These are phyloP conservation scores for Hetaerina americana DNA, from an alignment of 1,140 invertebrate genomes.

Conservation along the genomic window DNA sequence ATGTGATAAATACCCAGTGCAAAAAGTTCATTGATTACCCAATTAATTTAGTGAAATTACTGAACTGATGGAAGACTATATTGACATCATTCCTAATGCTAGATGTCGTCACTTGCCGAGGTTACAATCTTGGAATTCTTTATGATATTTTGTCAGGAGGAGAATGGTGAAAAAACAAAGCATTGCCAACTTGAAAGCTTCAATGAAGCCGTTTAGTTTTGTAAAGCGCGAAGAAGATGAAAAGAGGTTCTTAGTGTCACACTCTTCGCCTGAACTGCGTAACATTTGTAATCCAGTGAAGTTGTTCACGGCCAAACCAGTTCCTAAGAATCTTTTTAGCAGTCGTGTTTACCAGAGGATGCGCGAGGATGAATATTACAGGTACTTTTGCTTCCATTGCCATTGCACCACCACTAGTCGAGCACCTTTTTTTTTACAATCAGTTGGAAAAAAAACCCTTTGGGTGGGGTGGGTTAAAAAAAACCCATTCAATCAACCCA, in stretches of 20 bases:
- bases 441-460: too few relatives aligned
- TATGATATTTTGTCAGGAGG: conserved; percentile 27
- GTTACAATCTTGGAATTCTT: background rate
- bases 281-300: conserved; percentile 22
- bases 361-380: conserved; percentile 53
- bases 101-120: too few relatives aligned
- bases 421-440: too few relatives aligned
- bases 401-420: too few relatives aligned
- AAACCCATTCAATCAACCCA: too few relatives aligned
- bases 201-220: conserved; percentile 48
- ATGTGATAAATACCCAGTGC: too few relatives aligned
- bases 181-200: conserved; percentile 36
- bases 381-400: conserved; percentile 34
- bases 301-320: conserved; percentile 47
- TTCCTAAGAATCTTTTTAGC: conserved; percentile 52
- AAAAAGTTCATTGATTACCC: too few relatives aligned
- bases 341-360: conserved; percentile 54
- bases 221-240: conserved; percentile 38
- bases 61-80: too few relatives aligned
- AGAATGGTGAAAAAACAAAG: conserved; percentile 38
- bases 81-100: too few relatives aligned
- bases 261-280: conserved; percentile 41
- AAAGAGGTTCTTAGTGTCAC: conserved; percentile 28
- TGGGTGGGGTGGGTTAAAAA: too few relatives aligned
- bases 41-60: too few relatives aligned